Evolutionary conservation across 2,113 vertebrate species (phyloP).

Genomic region (Myxocyprinus asiaticus): DNA sequence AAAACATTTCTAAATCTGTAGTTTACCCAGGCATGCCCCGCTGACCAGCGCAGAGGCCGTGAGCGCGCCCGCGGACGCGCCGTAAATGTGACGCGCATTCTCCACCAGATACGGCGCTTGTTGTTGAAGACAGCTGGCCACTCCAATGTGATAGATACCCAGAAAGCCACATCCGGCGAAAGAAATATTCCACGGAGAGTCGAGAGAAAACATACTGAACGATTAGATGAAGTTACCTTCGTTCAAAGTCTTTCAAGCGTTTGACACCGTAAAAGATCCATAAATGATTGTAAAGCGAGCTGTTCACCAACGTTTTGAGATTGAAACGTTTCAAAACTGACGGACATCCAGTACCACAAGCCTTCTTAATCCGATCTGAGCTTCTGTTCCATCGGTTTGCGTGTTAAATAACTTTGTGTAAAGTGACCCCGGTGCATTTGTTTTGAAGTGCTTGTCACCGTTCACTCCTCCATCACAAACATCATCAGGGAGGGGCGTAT

Average conservation of each 20-base stretch:
- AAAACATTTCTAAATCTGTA: not conserved
- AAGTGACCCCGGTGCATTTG: no score
- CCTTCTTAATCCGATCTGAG: no score
- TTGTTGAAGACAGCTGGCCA: constrained; percentile 90
- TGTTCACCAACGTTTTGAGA: no score
- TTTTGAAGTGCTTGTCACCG: no score
- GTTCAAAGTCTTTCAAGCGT: no score
- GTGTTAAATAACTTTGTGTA: no score
- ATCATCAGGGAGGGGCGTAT: constrained; percentile 3
- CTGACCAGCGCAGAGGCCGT: constrained; percentile 87
- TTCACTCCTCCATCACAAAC: not conserved
- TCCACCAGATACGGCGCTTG: constrained; percentile 90
- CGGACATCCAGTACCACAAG: no score
- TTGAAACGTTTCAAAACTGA: no score
- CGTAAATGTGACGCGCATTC: constrained; percentile 89
- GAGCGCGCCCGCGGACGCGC: constrained; percentile 92
- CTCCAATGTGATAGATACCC: constrained; percentile 93
- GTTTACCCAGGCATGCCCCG: constrained; percentile 85
- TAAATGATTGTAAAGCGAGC: no score
- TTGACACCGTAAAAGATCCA: no score
- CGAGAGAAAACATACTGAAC: constrained; percentile 84
- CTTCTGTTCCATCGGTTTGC: no score
- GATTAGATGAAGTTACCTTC: no score
- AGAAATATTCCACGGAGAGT: constrained; percentile 92
- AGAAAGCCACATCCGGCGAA: constrained; percentile 97